phyloP scores from a whole-genome alignment of 1,140 invertebrate genomes.

The Drosophila equinoxialis region DNA sequence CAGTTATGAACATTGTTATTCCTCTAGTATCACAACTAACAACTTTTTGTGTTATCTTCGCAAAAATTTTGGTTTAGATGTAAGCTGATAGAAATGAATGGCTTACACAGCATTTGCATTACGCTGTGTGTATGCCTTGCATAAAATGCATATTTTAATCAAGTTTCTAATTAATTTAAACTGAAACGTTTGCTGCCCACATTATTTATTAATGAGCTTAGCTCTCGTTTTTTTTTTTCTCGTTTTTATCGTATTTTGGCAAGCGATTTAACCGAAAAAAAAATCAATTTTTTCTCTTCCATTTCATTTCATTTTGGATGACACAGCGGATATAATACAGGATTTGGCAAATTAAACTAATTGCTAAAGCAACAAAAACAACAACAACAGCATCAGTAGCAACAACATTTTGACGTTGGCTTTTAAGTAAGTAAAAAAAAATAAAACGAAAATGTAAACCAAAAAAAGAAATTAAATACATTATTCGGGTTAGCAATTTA shows the following conservation, averaged over 20 bases:
- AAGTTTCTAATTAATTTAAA: constrained; percentile 70
- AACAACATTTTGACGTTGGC: constrained; percentile 58
- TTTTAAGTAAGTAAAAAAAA: constrained; percentile 65
- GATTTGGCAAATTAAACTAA: constrained; percentile 81
- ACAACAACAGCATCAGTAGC: constrained; percentile 10
- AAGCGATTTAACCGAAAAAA: constrained; percentile 4
- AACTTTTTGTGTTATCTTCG: background rate
- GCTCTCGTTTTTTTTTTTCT: constrained; percentile 47
- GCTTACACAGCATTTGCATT: constrained; percentile 17
- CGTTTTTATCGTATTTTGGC: constrained; percentile 38
- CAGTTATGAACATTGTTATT: too few species aligned
- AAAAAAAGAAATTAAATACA: constrained; percentile 36
- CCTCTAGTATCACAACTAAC: too few species aligned
- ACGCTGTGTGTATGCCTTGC: background rate
- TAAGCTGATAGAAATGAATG: constrained; percentile 51
- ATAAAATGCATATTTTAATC: constrained; percentile 4
- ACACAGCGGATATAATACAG: constrained; percentile 76
- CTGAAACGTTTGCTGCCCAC: constrained; percentile 43
- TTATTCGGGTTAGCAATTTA: constrained; percentile 51
- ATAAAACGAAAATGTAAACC: constrained; percentile 22
- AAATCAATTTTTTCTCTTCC: constrained; percentile 4
- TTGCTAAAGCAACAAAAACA: constrained; percentile 56
- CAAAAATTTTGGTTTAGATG: background rate
- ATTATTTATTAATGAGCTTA: constrained; percentile 75
- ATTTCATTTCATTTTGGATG: constrained; percentile 40